Percentiles rank a stretch among this genome's conserved stretches.
Evolutionary conservation across 2,888 invertebrate species (phyloP).

Genomic region (Drosophila imparisetae): DNA sequence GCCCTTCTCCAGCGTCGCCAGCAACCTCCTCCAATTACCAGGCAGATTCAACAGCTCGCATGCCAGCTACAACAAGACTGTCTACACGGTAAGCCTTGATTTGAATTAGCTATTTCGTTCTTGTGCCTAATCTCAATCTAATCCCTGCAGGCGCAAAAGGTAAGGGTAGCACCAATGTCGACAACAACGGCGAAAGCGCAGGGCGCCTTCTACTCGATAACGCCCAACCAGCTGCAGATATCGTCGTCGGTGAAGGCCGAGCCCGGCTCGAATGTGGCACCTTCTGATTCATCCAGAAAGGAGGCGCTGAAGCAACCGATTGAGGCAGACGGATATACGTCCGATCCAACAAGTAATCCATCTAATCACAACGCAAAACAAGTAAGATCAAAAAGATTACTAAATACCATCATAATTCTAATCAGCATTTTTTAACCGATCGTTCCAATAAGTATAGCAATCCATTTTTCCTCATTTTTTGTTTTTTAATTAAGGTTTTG

Average conservation of each 20-base stretch:
- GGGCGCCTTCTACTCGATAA: slow-evolving; percentile 81
- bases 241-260: slow-evolving; percentile 83
- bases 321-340: slow-evolving; percentile 72
- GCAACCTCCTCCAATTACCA: slow-evolving; percentile 60
- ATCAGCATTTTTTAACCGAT: background rate
- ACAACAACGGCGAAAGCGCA: slow-evolving; percentile 58
- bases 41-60: slow-evolving; percentile 52
- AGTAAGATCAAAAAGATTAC: slow-evolving; percentile 28
- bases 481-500: background rate
- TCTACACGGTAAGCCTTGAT: slow-evolving; percentile 47
- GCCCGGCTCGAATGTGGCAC: slow-evolving; percentile 84
- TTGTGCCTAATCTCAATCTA: background rate
- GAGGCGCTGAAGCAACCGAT: slow-evolving; percentile 85
- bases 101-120: background rate
- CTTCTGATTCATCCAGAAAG: slow-evolving; percentile 87
- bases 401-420: background rate
- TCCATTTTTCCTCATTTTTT: background rate
- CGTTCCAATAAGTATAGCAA: background rate
- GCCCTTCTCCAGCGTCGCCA: slow-evolving; percentile 84
- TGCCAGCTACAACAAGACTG: slow-evolving; percentile 55
- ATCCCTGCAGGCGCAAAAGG: slow-evolving; percentile 57
- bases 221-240: slow-evolving; percentile 75
- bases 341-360: slow-evolving; percentile 70
- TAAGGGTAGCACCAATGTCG: slow-evolving; percentile 66
- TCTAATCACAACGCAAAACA: slow-evolving; percentile 54